Conservation (phyloP, 2,797 vertebrate genomes). For the Megalops cyprinoides region DNA sequence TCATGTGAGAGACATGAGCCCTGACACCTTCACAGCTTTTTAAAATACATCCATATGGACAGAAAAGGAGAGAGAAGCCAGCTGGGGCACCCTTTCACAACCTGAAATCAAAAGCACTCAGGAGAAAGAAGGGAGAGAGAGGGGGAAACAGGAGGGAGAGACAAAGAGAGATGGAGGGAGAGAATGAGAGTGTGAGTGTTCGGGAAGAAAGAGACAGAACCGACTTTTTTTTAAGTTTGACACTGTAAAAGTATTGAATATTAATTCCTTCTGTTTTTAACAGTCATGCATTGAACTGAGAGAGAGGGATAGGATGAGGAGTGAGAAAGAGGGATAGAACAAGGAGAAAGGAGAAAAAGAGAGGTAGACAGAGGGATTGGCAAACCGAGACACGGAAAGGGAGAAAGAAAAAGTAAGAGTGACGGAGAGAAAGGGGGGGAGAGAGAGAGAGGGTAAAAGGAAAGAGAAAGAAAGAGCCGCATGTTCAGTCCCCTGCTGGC, state of each 20-base stretch:
- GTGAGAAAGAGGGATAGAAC: not conserved
- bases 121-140: not conserved
- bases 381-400: not conserved
- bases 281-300: too few species aligned
- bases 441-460: not conserved
- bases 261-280: too few species aligned
- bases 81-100: not conserved
- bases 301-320: not conserved
- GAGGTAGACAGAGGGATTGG: not conserved
- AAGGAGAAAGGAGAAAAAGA: not conserved
- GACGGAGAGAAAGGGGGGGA: not conserved
- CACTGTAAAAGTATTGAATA: too few species aligned
- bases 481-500: slow-evolving; percentile 29
- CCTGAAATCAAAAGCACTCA: too few species aligned
- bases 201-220: too few species aligned
- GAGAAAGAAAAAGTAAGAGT: not conserved
- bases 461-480: slow-evolving; percentile 3
- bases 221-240: too few species aligned
- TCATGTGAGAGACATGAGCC: not conserved
- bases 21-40: not conserved
- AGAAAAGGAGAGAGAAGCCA: not conserved
- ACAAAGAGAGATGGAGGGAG: not conserved
- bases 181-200: too few species aligned
- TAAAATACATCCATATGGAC: not conserved
- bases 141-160: not conserved